phyloP scores from a whole-genome alignment of 2,797 vertebrate species.

The Bradypus variegatus region DNA sequence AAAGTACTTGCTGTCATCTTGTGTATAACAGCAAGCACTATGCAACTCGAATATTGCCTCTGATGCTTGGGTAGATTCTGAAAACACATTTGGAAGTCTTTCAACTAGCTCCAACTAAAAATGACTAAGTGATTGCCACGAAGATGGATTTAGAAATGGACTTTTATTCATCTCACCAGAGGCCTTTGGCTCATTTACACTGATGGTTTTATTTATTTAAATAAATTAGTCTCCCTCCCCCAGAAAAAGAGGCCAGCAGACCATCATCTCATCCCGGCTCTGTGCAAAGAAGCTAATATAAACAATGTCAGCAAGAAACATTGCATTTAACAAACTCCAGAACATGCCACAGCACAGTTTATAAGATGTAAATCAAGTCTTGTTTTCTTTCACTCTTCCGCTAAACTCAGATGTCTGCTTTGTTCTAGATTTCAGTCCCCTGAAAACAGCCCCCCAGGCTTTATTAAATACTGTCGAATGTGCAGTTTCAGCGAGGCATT shows the following conservation, averaged over 20 bases:
- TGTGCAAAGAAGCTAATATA: constrained; percentile 24
- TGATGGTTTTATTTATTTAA: constrained; percentile 44
- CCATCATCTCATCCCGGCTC: not conserved
- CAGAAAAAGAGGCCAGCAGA: not conserved
- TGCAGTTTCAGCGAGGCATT: not conserved
- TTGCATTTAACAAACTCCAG: constrained; percentile 19
- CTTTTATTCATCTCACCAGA: constrained; percentile 4
- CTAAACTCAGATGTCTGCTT: constrained; percentile 36
- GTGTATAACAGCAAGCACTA: not conserved
- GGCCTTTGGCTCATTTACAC: not conserved
- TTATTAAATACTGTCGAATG: not conserved
- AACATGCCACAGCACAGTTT: not conserved
- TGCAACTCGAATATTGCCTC: not conserved
- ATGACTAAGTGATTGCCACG: not conserved
- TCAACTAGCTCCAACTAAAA: not conserved
- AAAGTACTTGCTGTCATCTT: not conserved
- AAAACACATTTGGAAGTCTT: constrained; percentile 44
- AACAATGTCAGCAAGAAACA: constrained; percentile 11
- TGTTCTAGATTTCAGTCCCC: constrained; percentile 1
- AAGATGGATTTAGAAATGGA: not conserved
- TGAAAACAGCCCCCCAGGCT: not conserved
- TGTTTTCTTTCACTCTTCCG: not conserved
- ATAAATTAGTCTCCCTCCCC: not conserved
- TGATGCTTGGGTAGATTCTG: not conserved
- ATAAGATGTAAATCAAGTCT: constrained; percentile 26